Base-by-base conservation (phyloP, 1,140 invertebrate genomes). In the Dufourea novaeangliae region DNA sequence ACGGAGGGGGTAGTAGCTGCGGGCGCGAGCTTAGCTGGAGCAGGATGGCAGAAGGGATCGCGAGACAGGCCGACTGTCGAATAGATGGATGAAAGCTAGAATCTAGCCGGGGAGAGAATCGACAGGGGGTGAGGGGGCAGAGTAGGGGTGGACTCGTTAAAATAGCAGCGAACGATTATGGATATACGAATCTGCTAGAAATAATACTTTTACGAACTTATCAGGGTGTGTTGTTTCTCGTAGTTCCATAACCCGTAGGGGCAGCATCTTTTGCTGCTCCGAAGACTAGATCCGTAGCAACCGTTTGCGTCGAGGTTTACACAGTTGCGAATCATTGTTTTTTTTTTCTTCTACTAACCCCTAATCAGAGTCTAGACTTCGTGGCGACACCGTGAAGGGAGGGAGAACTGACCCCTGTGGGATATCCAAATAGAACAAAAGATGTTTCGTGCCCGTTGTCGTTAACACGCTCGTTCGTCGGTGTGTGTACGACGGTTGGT, bases 1-100 rank as follows among this genome's bases (percentile, higher is more conserved):
- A 57, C 59, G 54, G 82, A 77, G 77, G 69, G 79, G 74, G 59
- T 84, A 79, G 75, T 73, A 85, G 84, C 82, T 86, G 86, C 75
- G 86, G 84, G 85, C 84, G 83, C 80, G 87, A 86, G 88, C 85
- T 85, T 86, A 84, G 81, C 87, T 85, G 79, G 82, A 82, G 79
- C 80, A 80, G 79, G 83, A 82, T 66, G 83, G 81, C 82, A 84
- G 74, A n/a, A 77, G 74, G 56, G 66, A 71, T 71, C 67, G 67
- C 67, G 67, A 77, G 74, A 77, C 74, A 77, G 57, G 74, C 67
- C 66, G 67, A 44, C 63, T 69, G 64, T 39, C 67, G 67, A 62
- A 77, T 77, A 77, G 56, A 77, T 77, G 67, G 74, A 77, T 77
- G 67, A n/a, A 62, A 62, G 67, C 44, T 77, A 77, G 74, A 62